Evolutionary conservation across 2,113 vertebrate species (phyloP), one percentile per base, ranked within the genome.

Genomic region (Casuarius casuarius): DNA sequence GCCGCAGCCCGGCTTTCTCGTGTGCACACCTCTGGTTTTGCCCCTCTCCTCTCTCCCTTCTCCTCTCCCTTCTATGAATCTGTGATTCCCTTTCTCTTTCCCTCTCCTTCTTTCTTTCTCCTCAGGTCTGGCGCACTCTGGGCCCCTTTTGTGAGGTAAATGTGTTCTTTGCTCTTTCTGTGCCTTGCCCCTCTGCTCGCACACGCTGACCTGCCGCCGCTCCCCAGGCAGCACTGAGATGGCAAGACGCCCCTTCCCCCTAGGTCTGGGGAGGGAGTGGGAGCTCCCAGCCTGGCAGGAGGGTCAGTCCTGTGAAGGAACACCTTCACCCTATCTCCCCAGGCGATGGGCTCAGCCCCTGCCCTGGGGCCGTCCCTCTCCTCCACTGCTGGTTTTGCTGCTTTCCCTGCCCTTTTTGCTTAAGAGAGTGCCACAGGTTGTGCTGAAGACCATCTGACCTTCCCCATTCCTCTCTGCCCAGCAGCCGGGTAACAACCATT

Each of bases 81-180:
- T 72, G 76, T 1, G 3, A 16, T 67, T 84, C 87, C 84, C 89
- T 62, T 84, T 91, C 87, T 95, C 62, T 95, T 95, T 96, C 95
- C 91, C 87, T 94, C 51, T 94, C 94, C 91, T 83, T 91, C 66
- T 95, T 52, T 97, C 62, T 95, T 95, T 97, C 94, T 97, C 93
- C 97, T 95, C 98, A 99, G 99, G 99, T 99, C 96, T 99, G 98
- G 98, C 98, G 98, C 97, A 98, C 98, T 98, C 97, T 99, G 98
- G 98, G 98, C 95, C 99, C 98, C 86, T 98, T 99, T 97, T 99
- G 98, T 46, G 98, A 99, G 99, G 98, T 99, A 99, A 99, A 97
- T 72, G 67, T 93, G 75, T 91, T 95, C 96, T 94, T 96, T 91
- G 81, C 84, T 95, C 61, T 76, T 58, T 85, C 40, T 15, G 62